Evolutionary conservation across 1,140 invertebrate species (phyloP).

Genomic region (Pseudomyrmex flavicornis): DNA sequence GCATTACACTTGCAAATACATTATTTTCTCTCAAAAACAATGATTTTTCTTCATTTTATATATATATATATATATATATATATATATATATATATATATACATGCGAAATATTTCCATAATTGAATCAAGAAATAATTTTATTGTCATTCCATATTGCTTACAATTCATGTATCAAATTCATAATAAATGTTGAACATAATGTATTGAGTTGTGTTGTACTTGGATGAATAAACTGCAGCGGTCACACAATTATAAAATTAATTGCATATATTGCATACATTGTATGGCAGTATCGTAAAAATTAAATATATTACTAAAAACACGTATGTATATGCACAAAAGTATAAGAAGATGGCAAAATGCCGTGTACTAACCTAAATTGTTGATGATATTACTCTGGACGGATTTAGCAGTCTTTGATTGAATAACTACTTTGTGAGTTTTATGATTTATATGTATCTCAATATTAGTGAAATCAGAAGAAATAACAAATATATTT

Average conservation of each 20-base stretch:
- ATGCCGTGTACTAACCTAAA: constrained; percentile 49
- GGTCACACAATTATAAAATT: not conserved
- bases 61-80: not conserved
- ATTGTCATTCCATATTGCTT: constrained; percentile 23
- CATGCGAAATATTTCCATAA: not conserved
- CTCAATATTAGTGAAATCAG: constrained; percentile 14
- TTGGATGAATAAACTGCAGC: constrained; percentile 20
- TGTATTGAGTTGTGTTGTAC: constrained; percentile 8
- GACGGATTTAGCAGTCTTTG: constrained; percentile 71
- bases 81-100: not conserved
- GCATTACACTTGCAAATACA: not conserved
- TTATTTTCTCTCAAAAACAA: constrained; percentile 5
- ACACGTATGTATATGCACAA: constrained; percentile 46
- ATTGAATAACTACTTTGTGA: not conserved
- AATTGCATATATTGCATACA: not conserved
- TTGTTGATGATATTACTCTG: constrained; percentile 48
- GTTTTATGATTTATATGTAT: too few relatives aligned
- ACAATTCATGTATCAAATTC: constrained; percentile 20
- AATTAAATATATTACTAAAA: constrained; percentile 29
- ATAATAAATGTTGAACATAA: constrained; percentile 32
- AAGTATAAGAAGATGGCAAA: constrained; percentile 58
- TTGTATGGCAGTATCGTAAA: constrained; percentile 6
- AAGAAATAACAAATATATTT: constrained; percentile 54
- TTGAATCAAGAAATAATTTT: constrained; percentile 10
- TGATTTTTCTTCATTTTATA: not conserved